Conservation (phyloP, 2,888 invertebrate genomes). For the Liodrosophila aerea region DNA sequence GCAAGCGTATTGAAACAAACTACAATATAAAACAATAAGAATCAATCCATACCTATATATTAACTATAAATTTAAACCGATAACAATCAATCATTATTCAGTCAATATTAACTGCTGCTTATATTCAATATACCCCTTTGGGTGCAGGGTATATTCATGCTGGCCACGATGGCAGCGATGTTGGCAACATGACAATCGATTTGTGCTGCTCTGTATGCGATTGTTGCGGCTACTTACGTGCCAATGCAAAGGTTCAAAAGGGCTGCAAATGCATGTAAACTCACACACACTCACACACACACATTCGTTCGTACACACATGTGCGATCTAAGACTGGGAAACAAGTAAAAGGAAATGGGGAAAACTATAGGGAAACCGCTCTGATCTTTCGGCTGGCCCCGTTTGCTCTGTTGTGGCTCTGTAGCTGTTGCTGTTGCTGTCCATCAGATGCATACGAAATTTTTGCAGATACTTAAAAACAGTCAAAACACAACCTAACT, state of each 20-base stretch:
- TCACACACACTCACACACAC: constrained; percentile 14
- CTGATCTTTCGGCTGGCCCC: constrained; percentile 71
- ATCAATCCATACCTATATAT: no score
- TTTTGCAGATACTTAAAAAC: constrained; percentile 69
- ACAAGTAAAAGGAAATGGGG: constrained; percentile 20
- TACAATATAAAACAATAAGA: no score
- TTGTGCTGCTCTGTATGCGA: constrained; percentile 67
- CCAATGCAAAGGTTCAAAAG: constrained; percentile 73
- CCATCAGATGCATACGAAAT: constrained; percentile 80
- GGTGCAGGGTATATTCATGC: constrained; percentile 32
- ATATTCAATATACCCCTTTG: neutral
- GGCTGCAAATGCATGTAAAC: constrained; percentile 52
- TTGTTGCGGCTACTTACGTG: constrained; percentile 70
- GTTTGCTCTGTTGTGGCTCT: constrained; percentile 44
- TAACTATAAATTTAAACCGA: no score
- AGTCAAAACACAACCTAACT: constrained; percentile 72
- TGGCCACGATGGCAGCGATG: constrained; percentile 37
- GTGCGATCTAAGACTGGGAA: constrained; percentile 19
- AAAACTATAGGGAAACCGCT: constrained; percentile 43
- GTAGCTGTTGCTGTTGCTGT: constrained; percentile 55
- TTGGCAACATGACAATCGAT: constrained; percentile 71
- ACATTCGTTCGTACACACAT: constrained; percentile 17
- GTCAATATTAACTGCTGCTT: neutral
- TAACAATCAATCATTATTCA: no score
- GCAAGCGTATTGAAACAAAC: no score